Conservation (phyloP, 2,888 invertebrate species). For the Trichogramma dendrolimi region DNA sequence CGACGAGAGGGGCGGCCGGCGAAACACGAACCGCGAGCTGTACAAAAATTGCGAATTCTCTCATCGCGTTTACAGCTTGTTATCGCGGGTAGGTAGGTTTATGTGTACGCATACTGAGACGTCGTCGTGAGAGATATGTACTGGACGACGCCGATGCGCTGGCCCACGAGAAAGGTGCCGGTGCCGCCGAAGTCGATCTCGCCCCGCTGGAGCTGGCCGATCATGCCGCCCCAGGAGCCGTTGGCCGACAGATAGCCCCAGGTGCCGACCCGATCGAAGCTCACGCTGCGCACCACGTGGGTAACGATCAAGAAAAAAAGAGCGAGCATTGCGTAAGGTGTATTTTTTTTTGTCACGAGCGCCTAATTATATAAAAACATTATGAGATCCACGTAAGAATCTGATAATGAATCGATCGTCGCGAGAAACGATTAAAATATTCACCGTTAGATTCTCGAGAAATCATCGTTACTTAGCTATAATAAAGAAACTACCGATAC, state of each 20-base stretch:
- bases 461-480: too few relatives aligned
- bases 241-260: slow-evolving; percentile 39
- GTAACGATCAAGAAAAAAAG: too few relatives aligned
- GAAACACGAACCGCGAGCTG: slow-evolving; percentile 64
- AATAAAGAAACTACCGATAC: too few relatives aligned
- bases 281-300: slow-evolving; percentile 18
- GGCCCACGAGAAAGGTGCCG: slow-evolving; percentile 56
- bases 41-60: background rate
- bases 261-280: slow-evolving; percentile 22
- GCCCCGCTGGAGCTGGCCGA: slow-evolving; percentile 34
- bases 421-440: too few relatives aligned
- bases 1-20: slow-evolving; percentile 68
- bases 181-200: slow-evolving; percentile 46
- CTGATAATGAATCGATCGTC: too few relatives aligned
- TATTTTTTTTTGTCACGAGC: too few relatives aligned
- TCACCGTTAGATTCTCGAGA: too few relatives aligned
- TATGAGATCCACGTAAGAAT: too few relatives aligned
- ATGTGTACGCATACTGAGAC: slow-evolving; percentile 52
- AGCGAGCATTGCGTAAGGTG: too few relatives aligned
- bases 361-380: too few relatives aligned
- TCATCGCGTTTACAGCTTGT: background rate
- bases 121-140: slow-evolving; percentile 65
- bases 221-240: slow-evolving; percentile 37
- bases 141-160: slow-evolving; percentile 60
- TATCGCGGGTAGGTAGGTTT: background rate